phyloP scores from a whole-genome alignment of 2,113 vertebrate species.

The Psittacara wagleri region DNA sequence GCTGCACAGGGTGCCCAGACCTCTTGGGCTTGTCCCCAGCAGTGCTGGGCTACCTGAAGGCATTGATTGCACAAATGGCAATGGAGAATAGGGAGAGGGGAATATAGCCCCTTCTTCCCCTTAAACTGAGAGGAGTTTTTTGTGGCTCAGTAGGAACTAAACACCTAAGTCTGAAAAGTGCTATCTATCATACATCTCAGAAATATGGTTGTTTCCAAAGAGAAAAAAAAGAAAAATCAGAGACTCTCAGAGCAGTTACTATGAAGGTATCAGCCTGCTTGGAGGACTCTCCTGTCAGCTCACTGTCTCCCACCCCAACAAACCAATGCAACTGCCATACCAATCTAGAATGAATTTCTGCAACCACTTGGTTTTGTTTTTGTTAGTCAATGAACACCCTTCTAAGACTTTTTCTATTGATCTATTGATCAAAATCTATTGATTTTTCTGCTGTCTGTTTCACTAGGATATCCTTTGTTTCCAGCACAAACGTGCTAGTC shows the following conservation, averaged over 20 bases:
- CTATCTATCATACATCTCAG: background rate
- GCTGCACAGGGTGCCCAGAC: fast-evolving
- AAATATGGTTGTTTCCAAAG: background rate
- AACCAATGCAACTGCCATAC: background rate
- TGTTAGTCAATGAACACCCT: background rate
- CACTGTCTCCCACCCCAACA: background rate
- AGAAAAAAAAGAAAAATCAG: background rate
- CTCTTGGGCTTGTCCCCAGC: background rate
- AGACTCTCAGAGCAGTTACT: background rate
- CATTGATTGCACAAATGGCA: fast-evolving
- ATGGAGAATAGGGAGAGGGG: background rate
- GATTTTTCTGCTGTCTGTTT: background rate
- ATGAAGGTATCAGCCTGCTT: background rate
- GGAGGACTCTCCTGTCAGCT: background rate
- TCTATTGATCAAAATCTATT: background rate
- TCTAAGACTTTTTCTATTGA: background rate
- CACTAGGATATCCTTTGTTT: background rate
- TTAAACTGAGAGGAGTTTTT: fast-evolving
- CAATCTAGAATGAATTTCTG: background rate
- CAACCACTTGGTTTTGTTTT: background rate
- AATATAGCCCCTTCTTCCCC: background rate
- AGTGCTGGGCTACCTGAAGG: background rate
- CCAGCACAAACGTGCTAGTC: background rate
- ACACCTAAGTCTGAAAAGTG: background rate
- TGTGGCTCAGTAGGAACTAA: background rate